These are phyloP conservation scores for Notolabrus celidotus DNA, from an alignment of 2,797 vertebrate species.

Conservation along the genomic window DNA sequence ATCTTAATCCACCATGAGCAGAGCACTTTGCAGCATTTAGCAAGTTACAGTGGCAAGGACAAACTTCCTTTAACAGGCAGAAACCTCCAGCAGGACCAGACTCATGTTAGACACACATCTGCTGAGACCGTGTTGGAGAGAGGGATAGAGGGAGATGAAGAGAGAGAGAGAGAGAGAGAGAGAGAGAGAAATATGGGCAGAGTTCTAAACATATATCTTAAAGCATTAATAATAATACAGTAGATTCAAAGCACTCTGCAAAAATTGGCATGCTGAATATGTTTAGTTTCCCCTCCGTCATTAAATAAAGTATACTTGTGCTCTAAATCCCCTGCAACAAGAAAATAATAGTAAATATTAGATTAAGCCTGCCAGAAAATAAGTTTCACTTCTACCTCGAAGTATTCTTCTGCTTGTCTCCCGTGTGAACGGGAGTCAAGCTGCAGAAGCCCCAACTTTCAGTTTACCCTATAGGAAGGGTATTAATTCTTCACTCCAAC, in stretches of 20 bases:
- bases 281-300: background rate
- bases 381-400: conserved; percentile 23
- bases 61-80: no score
- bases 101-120: no score
- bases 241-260: background rate
- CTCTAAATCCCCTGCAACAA: conserved; percentile 20
- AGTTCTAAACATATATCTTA: no score
- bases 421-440: conserved; percentile 60
- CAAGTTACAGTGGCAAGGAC: no score
- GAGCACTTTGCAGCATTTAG: no score
- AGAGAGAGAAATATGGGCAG: no score
- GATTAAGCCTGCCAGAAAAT: conserved; percentile 13
- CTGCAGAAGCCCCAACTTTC: conserved; percentile 73
- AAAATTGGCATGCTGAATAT: background rate
- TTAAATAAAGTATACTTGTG: background rate
- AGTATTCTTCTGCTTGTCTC: conserved; percentile 35
- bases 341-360: conserved; percentile 28
- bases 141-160: no score
- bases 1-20: no score
- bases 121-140: no score
- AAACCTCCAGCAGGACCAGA: no score
- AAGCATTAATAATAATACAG: no score
- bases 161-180: no score
- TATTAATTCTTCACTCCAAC: conserved; percentile 85
- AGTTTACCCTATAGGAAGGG: conserved; percentile 78